Base-by-base conservation (phyloP, 2,888 invertebrate species). In the Tetragonisca angustula region DNA sequence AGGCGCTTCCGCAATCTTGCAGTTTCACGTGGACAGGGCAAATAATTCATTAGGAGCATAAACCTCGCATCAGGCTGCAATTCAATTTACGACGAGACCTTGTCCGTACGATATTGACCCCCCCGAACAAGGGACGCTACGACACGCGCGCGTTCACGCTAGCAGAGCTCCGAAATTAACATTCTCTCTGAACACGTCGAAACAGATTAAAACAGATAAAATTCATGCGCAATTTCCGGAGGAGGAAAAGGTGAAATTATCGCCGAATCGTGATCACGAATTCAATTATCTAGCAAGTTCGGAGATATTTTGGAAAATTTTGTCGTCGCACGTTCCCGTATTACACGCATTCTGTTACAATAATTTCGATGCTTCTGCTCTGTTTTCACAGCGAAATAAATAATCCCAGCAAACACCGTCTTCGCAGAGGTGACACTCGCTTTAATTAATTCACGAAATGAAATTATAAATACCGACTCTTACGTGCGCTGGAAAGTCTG, bases 31-130 rank as follows among this genome's bases (percentile, higher is more conserved):
- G 76, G 78, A 77, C 70, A 59, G 74, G 56, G 76, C 81, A 76
- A 76, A 87, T 81, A 77, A 84, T 81, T 78, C 72, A 81, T 75
- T 81, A 76, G 59, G 76, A 64, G 52, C 85, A 85, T 87, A 87
- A 87, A 87, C 82, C 87, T 68, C 72, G 52, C 75, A 70, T 74
- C 78, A 84, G 68, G 59, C 69, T 78, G 81, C 81, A 73, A 70
- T 75, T 67, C 77, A 82, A 85, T 85, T 76, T 73, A 76, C 85
- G 77, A 75, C 69, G 80, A 62, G 68, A 70, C 74, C 69, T 62
- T 74, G 70, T 61, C 64, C 43, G 70, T 43, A 65, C 50, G 69
- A 65, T 74, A 69, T 69, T 64, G 68, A 50, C 62, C 79, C 50
- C 36, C 36, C 43, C 61, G 69, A 43, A 64, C 56, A 73, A 43